These are phyloP conservation scores for Melospiza georgiana DNA, from an alignment of 2,113 vertebrate genomes.

Conservation along the genomic window DNA sequence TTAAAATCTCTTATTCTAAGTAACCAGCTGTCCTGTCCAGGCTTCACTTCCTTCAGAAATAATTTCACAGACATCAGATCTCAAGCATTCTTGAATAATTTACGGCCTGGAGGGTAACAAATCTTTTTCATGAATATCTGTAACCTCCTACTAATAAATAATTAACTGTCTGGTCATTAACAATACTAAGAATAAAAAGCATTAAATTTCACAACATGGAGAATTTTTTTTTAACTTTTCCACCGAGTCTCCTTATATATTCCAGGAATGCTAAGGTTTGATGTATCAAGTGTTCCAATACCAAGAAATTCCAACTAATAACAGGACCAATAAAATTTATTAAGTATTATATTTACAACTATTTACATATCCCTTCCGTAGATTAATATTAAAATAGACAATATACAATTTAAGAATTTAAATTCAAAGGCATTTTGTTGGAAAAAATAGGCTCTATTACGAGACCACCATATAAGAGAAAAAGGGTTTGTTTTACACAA, in stretches of 20 bases:
- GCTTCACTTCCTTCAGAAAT: neutral
- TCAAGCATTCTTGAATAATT: constrained; percentile 56
- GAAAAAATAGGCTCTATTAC: constrained; percentile 89
- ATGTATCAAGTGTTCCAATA: constrained; percentile 42
- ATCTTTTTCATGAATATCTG: constrained; percentile 44
- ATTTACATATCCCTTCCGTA: constrained; percentile 94
- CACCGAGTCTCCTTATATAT: neutral
- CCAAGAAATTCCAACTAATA: constrained; percentile 73
- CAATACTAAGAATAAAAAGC: neutral
- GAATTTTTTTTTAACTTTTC: neutral
- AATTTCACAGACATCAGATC: constrained; percentile 45
- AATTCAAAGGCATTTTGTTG: constrained; percentile 95
- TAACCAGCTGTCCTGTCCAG: neutral
- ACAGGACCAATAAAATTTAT: constrained; percentile 99
- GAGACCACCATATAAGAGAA: constrained; percentile 85
- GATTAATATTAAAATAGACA: constrained; percentile 99
- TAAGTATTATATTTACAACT: constrained; percentile 99
- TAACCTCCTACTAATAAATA: constrained; percentile 61
- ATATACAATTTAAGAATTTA: constrained; percentile 96
- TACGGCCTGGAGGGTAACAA: constrained; percentile 25
- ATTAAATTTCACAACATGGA: neutral
- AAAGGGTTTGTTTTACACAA: constrained; percentile 80
- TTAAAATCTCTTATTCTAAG: neutral
- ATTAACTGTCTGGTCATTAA: neutral
- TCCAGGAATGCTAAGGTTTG: constrained; percentile 30